phyloP scores from a whole-genome alignment of 2,113 vertebrate genomes.

The Capreolus pygargus region DNA sequence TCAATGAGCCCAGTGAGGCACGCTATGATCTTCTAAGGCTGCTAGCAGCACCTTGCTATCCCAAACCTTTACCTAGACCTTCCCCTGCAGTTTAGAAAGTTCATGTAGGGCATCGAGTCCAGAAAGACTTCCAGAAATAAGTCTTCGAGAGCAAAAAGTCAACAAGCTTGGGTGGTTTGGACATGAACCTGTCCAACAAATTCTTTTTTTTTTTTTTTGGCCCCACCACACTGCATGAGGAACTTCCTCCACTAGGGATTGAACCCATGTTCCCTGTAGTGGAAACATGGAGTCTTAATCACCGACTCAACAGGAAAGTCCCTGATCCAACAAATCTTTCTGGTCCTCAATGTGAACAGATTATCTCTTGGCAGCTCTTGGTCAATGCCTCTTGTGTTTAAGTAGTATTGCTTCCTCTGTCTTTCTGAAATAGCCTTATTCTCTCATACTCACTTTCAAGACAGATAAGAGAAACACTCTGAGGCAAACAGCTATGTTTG shows the following conservation, averaged over 20 bases:
- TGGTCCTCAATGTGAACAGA: neutral
- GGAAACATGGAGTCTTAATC: neutral
- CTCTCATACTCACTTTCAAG: neutral
- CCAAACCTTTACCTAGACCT: neutral
- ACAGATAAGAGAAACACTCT: neutral
- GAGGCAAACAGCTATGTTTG: neutral
- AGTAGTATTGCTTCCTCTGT: neutral
- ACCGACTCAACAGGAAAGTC: neutral
- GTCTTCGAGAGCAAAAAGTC: neutral
- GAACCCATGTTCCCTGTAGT: neutral
- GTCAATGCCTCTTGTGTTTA: neutral
- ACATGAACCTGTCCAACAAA: neutral
- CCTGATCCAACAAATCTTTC: neutral
- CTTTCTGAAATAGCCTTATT: neutral
- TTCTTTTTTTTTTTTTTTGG: neutral
- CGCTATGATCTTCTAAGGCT: neutral
- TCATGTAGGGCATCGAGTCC: neutral
- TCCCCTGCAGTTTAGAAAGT: neutral
- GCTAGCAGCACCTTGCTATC: neutral
- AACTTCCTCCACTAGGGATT: neutral
- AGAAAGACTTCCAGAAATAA: constrained; percentile 19
- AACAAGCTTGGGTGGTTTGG: neutral
- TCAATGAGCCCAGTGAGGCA: neutral
- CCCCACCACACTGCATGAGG: neutral
- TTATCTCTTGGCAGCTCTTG: neutral